Percentiles rank a stretch among this genome's conserved stretches.
These are phyloP conservation scores for Antedon mediterranea DNA, from an alignment of 53 echinoderm and acorn worm genomes.

Conservation along the genomic window DNA sequence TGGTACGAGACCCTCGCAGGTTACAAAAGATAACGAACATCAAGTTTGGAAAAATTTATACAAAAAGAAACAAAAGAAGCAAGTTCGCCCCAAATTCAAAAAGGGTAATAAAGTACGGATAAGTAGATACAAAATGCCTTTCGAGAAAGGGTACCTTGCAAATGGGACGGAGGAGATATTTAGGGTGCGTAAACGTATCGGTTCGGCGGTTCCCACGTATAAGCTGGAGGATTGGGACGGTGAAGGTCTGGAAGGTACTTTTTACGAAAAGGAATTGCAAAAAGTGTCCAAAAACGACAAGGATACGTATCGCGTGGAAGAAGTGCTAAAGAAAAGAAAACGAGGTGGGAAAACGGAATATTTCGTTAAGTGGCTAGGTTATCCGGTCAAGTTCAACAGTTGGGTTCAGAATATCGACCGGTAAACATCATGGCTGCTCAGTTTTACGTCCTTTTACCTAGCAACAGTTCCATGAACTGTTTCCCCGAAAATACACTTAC, in stretches of 20 bases:
- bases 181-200: constrained; percentile 4
- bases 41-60: constrained; percentile 28
- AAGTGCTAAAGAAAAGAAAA: no score
- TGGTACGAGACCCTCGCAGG: constrained; percentile 28
- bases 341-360: constrained; percentile 18
- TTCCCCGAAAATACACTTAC: no score
- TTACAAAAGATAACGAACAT: constrained; percentile 31
- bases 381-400: constrained; percentile 23
- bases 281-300: constrained; percentile 21
- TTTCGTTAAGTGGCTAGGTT: constrained; percentile 37
- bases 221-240: constrained; percentile 18
- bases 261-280: constrained; percentile 36
- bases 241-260: constrained; percentile 18
- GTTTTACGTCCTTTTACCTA: no score
- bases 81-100: constrained; percentile 4
- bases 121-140: constrained; percentile 9
- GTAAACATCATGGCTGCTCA: not conserved
- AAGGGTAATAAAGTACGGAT: constrained; percentile 19
- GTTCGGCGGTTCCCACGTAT: constrained; percentile 15
- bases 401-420: constrained; percentile 34
- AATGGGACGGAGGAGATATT: constrained; percentile 34
- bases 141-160: constrained; percentile 30
- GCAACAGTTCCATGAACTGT: no score
- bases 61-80: not conserved
- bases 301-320: constrained; percentile 19